These are phyloP conservation scores for Oriolus oriolus DNA, from an alignment of 2,113 vertebrate genomes.

Conservation along the genomic window DNA sequence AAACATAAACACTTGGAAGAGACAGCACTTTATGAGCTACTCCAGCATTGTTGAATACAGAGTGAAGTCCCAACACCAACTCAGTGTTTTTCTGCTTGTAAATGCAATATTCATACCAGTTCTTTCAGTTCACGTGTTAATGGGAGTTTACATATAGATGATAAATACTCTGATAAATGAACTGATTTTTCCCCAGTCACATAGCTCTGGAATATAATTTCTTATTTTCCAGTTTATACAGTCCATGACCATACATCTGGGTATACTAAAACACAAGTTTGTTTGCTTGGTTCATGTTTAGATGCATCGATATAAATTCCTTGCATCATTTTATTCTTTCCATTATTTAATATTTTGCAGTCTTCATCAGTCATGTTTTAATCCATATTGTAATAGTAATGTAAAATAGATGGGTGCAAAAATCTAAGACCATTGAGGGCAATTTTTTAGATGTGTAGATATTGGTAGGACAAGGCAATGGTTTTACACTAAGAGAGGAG, in stretches of 20 bases:
- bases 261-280: neutral
- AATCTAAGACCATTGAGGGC: neutral
- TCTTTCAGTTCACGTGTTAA: neutral
- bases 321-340: neutral
- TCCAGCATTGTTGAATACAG: neutral
- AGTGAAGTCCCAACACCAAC: neutral
- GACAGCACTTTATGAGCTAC: neutral
- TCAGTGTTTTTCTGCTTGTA: neutral
- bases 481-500: neutral
- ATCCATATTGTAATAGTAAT: neutral
- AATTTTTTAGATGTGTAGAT: neutral
- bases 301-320: neutral
- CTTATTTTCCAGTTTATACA: neutral
- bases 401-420: neutral
- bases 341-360: neutral
- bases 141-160: neutral
- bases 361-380: neutral
- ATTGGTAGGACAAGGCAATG: neutral
- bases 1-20: neutral
- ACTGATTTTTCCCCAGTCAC: neutral
- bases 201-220: neutral
- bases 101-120: neutral
- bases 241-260: neutral
- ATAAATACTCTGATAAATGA: neutral
- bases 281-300: neutral